Evolutionary conservation across 35 echinoderm and acorn worm species (phyloP).

Genomic region (Apostichopus californicus): DNA sequence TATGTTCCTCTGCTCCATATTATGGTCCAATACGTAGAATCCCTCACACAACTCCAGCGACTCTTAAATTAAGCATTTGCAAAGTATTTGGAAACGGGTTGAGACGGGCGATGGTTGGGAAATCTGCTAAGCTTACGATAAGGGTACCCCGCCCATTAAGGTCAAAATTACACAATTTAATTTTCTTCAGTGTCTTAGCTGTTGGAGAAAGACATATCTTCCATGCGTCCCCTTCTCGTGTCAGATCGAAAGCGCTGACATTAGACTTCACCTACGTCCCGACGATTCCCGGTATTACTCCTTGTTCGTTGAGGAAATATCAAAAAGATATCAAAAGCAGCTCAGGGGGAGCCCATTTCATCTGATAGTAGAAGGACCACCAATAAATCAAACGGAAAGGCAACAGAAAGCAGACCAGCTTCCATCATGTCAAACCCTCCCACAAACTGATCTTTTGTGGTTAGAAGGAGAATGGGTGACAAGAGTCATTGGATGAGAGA

Average conservation of each 20-base stretch:
- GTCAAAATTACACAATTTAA: not conserved
- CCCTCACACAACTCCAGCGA: too few relatives aligned
- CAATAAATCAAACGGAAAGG: not conserved
- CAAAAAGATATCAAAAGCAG: not conserved
- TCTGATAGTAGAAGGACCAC: not conserved
- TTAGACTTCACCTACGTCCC: slow-evolving; percentile 31
- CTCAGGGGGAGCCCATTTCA: slow-evolving; percentile 13
- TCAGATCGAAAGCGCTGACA: not conserved
- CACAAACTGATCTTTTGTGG: slow-evolving; percentile 29
- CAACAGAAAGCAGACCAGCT: not conserved
- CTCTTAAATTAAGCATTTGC: not conserved
- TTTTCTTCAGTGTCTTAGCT: slow-evolving; percentile 41
- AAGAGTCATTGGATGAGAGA: not conserved
- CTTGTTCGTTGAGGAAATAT: slow-evolving; percentile 29
- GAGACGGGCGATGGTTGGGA: not conserved
- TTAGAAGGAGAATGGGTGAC: slow-evolving; percentile 16
- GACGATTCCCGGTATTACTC: slow-evolving; percentile 13
- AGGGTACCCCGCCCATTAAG: not conserved
- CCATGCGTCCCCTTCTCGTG: not conserved
- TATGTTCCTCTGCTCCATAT: too few relatives aligned
- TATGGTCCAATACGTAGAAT: too few relatives aligned
- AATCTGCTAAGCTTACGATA: not conserved
- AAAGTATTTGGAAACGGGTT: slow-evolving; percentile 14
- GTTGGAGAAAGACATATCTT: slow-evolving; percentile 28
- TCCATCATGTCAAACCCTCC: slow-evolving; percentile 35